Evolutionary conservation across 2,113 vertebrate genomes (phyloP).

Genomic region (Poecilia latipinna): DNA sequence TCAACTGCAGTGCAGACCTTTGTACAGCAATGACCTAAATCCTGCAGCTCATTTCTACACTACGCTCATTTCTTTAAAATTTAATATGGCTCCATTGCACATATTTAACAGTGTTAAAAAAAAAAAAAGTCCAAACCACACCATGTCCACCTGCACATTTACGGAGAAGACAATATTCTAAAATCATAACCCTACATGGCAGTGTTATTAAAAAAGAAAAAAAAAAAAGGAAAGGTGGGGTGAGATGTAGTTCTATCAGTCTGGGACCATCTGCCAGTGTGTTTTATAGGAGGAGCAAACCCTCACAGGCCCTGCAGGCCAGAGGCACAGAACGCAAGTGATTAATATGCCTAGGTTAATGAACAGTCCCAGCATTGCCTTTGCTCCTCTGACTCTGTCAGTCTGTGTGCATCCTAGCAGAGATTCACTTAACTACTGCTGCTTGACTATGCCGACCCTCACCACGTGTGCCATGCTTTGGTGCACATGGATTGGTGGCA

Average conservation of each 20-base stretch:
- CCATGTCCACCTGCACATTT: conserved; percentile 36
- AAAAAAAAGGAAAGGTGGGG: conserved; percentile 21
- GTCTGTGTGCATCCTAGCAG: conserved; percentile 45
- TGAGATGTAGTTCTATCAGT: conserved; percentile 56
- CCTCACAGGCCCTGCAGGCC: conserved; percentile 54
- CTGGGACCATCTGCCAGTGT: conserved; percentile 72
- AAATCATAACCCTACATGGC: conserved; percentile 9
- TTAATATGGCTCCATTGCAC: conserved; percentile 76
- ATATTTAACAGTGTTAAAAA: conserved; percentile 61
- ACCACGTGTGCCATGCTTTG: conserved; percentile 26
- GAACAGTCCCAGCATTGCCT: conserved; percentile 66
- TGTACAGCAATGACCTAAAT: conserved; percentile 78
- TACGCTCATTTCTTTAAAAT: conserved; percentile 72
- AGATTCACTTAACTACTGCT: conserved; percentile 60
- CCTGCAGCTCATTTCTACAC: conserved; percentile 69
- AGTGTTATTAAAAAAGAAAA: conserved; percentile 16
- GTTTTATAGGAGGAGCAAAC: conserved; percentile 68
- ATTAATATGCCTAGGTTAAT: conserved; percentile 79
- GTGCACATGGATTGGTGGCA: conserved; percentile 49
- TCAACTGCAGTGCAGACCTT: conserved; percentile 83
- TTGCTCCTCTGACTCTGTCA: conserved; percentile 54
- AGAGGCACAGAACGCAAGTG: conserved; percentile 60
- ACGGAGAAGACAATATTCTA: conserved; percentile 23
- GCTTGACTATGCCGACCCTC: conserved; percentile 44
- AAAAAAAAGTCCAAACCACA: conserved; percentile 23